A percentile compares a stretch with the other conserved stretches of the same genome.
phyloP scores from a whole-genome alignment of 30 jellyfish, hydroid and myxozoan genomes.

The Mastigias papua region DNA sequence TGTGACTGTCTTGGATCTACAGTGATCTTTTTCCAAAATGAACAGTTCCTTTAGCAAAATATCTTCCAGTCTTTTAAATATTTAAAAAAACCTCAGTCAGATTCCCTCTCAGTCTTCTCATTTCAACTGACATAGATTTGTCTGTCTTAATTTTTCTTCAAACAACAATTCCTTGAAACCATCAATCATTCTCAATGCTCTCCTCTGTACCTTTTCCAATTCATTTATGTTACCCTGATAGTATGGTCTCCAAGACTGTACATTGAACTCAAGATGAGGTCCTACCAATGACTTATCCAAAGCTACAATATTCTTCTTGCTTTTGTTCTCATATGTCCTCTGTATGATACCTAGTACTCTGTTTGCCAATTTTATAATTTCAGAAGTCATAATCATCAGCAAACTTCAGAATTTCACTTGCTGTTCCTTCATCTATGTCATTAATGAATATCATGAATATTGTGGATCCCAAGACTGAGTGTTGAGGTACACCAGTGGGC shows the following conservation, averaged over 20 bases:
- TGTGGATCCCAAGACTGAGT: not conserved
- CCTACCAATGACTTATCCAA: conserved; percentile 6
- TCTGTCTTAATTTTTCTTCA: not conserved
- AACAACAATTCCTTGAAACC: conserved; percentile 14
- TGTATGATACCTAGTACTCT: not conserved
- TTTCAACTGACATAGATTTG: not conserved
- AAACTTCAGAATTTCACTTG: not conserved
- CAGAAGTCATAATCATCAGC: not conserved
- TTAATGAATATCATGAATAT: not conserved
- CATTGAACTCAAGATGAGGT: not conserved
- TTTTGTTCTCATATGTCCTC: not conserved
- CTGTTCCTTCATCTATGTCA: not conserved
- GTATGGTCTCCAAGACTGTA: conserved; percentile 16
- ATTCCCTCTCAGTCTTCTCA: conserved; percentile 3
- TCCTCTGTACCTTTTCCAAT: conserved; percentile 6
- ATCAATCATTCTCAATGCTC: conserved; percentile 14
- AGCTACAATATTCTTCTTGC: not conserved
- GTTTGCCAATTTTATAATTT: not conserved
- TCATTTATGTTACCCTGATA: not conserved
- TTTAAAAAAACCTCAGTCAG: not conserved
- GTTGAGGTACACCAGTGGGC: not conserved
- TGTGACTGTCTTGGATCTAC: not conserved
- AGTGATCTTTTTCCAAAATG: not conserved
- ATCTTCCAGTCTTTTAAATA: conserved; percentile 17
- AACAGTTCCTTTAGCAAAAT: not conserved